phyloP scores from a whole-genome alignment of 2,797 vertebrate genomes.

The Lepus townsendii region DNA sequence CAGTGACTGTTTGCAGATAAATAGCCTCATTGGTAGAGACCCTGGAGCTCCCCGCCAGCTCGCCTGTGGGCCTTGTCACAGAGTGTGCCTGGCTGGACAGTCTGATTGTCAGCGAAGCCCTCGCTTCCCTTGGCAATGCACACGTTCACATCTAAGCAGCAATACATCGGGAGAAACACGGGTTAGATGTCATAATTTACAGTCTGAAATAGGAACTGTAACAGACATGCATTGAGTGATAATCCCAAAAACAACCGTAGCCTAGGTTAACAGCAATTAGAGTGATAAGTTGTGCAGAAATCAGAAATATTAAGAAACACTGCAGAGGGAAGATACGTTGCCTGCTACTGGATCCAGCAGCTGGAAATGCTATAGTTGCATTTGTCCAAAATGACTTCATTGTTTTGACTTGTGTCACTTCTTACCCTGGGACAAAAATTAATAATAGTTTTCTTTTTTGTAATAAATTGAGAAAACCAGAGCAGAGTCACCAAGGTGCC shows the following conservation, averaged over 20 bases:
- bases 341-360: not conserved
- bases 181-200: not conserved
- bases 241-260: not conserved
- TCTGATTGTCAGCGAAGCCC: not conserved
- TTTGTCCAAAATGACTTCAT: constrained; percentile 30
- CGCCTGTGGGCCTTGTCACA: not conserved
- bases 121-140: not conserved
- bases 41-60: not conserved
- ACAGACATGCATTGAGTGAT: not conserved
- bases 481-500: not conserved
- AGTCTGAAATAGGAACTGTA: not conserved
- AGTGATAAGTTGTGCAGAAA: constrained; percentile 24
- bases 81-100: not conserved
- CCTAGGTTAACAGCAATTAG: not conserved
- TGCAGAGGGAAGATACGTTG: not conserved
- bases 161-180: not conserved
- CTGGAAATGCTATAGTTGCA: not conserved
- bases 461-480: constrained; percentile 13
- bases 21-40: not conserved
- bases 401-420: constrained; percentile 52
- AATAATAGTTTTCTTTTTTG: not conserved
- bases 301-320: not conserved
- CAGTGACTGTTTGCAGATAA: not conserved
- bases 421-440: not conserved
- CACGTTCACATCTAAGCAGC: not conserved